These are phyloP conservation scores for Cherax quadricarinatus DNA, from an alignment of 1,140 invertebrate genomes.

Conservation along the genomic window DNA sequence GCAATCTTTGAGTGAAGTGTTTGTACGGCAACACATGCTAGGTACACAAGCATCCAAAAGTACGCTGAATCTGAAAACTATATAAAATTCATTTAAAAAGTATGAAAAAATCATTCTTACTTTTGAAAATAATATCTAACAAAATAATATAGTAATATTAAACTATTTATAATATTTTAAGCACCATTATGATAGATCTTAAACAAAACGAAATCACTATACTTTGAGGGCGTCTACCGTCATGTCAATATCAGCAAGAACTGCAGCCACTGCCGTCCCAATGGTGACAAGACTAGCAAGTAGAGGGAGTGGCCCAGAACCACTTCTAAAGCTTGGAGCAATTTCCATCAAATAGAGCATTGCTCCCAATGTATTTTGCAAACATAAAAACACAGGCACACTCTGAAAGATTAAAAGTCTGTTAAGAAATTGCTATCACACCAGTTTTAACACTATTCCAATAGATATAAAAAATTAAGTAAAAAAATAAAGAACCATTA, in stretches of 20 bases:
- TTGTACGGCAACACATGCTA: constrained; percentile 73
- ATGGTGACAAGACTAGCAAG: constrained; percentile 64
- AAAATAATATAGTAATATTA: neutral
- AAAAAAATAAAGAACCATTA: too few species aligned
- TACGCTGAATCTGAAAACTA: constrained; percentile 75
- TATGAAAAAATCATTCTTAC: neutral
- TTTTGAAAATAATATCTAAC: too few species aligned
- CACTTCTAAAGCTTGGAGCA: constrained; percentile 49
- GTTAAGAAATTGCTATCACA: too few species aligned
- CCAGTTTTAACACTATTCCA: too few species aligned
- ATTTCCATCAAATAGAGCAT: constrained; percentile 74
- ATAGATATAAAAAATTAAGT: too few species aligned
- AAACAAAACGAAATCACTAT: neutral
- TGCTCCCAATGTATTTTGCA: constrained; percentile 73
- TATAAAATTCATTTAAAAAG: neutral
- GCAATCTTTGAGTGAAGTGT: constrained; percentile 74
- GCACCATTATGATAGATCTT: neutral
- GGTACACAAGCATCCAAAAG: constrained; percentile 75
- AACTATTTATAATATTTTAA: too few species aligned
- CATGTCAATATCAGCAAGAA: constrained; percentile 71
- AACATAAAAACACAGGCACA: constrained; percentile 74
- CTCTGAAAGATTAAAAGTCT: constrained; percentile 63
- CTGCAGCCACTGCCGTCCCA: constrained; percentile 62
- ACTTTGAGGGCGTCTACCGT: constrained; percentile 51
- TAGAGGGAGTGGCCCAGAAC: constrained; percentile 45